phyloP scores from a whole-genome alignment of 1,140 invertebrate genomes.

The Elysia chlorotica region DNA sequence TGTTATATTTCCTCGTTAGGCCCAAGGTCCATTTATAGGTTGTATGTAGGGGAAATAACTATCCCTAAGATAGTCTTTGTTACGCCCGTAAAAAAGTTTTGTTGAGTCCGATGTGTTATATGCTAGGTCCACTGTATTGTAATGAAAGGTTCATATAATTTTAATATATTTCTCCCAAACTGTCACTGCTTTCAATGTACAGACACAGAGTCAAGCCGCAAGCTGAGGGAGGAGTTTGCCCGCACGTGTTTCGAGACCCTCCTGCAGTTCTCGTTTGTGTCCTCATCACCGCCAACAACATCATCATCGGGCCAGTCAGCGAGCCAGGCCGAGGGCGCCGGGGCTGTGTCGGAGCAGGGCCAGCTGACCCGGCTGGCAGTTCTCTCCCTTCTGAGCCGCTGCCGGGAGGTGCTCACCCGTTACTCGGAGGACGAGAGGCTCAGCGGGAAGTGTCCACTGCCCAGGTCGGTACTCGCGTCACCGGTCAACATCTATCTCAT shows the following conservation, averaged over 20 bases:
- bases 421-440: slow-evolving; percentile 88
- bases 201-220: slow-evolving; percentile 84
- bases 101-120: too few relatives aligned
- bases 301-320: not conserved
- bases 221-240: slow-evolving; percentile 91
- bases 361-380: slow-evolving; percentile 85
- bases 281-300: too few relatives aligned
- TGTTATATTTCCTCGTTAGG: too few relatives aligned
- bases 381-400: slow-evolving; percentile 81
- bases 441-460: slow-evolving; percentile 87
- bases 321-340: not conserved
- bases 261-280: slow-evolving; percentile 83
- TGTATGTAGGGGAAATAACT: too few relatives aligned
- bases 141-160: too few relatives aligned
- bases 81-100: too few relatives aligned
- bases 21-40: too few relatives aligned
- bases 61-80: too few relatives aligned
- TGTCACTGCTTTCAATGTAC: too few relatives aligned
- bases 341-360: slow-evolving; percentile 63
- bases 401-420: slow-evolving; percentile 87
- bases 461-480: slow-evolving; percentile 70
- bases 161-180: too few relatives aligned
- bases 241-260: slow-evolving; percentile 95
- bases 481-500: too few relatives aligned
- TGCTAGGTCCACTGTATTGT: too few relatives aligned